These are phyloP conservation scores for Symphodus melops DNA, from an alignment of 2,113 vertebrate genomes.

Conservation along the genomic window DNA sequence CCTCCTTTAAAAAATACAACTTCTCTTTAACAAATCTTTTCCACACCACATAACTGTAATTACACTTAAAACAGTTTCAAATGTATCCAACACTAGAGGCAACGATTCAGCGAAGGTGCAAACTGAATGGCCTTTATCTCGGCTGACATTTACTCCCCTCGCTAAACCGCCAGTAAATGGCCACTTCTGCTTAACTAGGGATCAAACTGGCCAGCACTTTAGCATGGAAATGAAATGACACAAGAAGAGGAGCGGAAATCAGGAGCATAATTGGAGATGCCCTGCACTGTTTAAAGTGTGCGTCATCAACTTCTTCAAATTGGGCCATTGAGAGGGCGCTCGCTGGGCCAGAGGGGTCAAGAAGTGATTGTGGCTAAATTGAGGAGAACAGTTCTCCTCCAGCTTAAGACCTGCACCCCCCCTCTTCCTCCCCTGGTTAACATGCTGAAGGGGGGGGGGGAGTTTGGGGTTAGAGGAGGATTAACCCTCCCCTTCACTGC, in stretches of 20 bases:
- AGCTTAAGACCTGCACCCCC: conserved; percentile 50
- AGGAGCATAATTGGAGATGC: conserved; percentile 72
- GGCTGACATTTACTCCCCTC: conserved; percentile 70
- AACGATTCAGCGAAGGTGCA: conserved; percentile 26
- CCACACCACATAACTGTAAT: background rate
- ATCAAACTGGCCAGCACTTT: conserved; percentile 80
- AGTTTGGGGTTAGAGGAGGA: conserved; percentile 29
- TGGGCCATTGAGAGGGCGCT: conserved; percentile 58
- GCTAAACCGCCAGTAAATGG: conserved; percentile 63
- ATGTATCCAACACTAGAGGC: conserved; percentile 24
- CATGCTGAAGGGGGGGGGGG: conserved; percentile 23
- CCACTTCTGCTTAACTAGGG: conserved; percentile 77
- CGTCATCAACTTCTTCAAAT: conserved; percentile 87
- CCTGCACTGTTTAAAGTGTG: conserved; percentile 78
- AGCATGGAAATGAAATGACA: conserved; percentile 74
- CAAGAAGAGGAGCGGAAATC: conserved; percentile 57
- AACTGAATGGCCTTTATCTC: conserved; percentile 60
- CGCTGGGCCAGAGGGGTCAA: conserved; percentile 68
- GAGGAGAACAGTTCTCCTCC: conserved; percentile 63
- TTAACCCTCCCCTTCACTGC: conserved; percentile 63
- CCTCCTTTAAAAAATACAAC: background rate
- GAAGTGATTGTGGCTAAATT: conserved; percentile 70
- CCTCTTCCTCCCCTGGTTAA: conserved; percentile 45
- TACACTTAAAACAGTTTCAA: conserved; percentile 19
- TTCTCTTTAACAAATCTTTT: conserved; percentile 16